A percentile compares a stretch with the other conserved stretches of the same genome.
Evolutionary conservation across 2,888 invertebrate species (phyloP).

Genomic region (Pristionchus fissidentatus): DNA sequence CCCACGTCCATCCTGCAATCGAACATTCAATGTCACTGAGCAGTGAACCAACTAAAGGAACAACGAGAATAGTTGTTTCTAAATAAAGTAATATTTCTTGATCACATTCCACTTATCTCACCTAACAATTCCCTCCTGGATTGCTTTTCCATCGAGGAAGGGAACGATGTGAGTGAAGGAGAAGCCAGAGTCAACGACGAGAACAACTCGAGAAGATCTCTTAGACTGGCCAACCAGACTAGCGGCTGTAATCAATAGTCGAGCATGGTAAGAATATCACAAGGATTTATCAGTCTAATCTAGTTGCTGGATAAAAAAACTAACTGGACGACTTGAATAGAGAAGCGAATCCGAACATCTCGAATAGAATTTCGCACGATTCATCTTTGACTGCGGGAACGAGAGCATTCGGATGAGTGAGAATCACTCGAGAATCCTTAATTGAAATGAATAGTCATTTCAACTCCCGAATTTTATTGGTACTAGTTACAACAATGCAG

Average conservation of each 20-base stretch:
- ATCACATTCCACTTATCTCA: constrained; percentile 26
- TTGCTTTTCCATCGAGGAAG: constrained; percentile 83
- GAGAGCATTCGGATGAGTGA: constrained; percentile 95
- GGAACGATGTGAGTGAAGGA: constrained; percentile 96
- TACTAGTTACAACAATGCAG: too few species aligned
- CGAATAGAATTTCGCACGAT: constrained; percentile 95
- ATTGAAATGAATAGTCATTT: background rate
- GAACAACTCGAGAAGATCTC: constrained; percentile 78
- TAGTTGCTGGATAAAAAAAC: background rate
- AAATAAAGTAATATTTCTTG: background rate
- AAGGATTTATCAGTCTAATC: too few species aligned
- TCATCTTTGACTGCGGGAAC: constrained; percentile 93
- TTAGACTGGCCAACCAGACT: constrained; percentile 42
- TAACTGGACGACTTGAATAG: constrained; percentile 77
- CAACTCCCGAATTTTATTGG: too few species aligned
- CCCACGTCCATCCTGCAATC: constrained; percentile 89
- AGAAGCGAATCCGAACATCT: constrained; percentile 92
- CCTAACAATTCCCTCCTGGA: constrained; percentile 66
- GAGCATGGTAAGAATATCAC: background rate
- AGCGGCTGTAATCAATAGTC: constrained; percentile 35
- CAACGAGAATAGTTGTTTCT: too few species aligned
- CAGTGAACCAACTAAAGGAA: constrained; percentile 56
- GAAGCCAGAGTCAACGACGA: constrained; percentile 93
- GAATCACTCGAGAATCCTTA: constrained; percentile 84
- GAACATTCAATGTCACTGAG: constrained; percentile 78